Base-by-base conservation (phyloP, 1,140 invertebrate species). In the Hycleus phaleratus region DNA sequence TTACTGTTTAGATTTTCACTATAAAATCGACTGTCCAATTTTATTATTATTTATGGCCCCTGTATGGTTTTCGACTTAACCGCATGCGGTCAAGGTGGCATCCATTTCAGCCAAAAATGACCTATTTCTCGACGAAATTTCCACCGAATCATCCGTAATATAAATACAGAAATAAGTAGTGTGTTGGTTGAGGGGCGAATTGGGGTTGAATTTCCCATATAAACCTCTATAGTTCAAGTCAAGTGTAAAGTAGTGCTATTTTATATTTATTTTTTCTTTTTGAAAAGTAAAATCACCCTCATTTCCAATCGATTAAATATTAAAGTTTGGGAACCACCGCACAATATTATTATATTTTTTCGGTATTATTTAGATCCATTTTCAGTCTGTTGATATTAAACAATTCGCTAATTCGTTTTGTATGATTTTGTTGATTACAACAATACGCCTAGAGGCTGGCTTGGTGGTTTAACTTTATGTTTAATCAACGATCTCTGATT, bases 401-500 rank as follows among this genome's bases (percentile, higher is more conserved):
- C 51, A 53, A 53, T 53, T 32, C 26, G 26, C n/a, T 11, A 26
- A 49, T 38, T 49, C 24, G 32, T 32, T 32, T 4, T 32, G 18
- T 32, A 32, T 32, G 26, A 32, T 26, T 46, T 46, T 53, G 51
- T 53, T 53, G 51, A 53, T 53, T 53, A 38, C 51, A 53, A 53
- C 51, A 53, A 53, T 53, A 53, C 51, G 51, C 51, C 51, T 53
- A 53, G 47, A 49, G 55, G 40, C 52, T 50, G 54, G 57, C 50
- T 49, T 53, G 24, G 45, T 62, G 7, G 7, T 5, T 32, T 32
- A 32, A 32, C 7, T 32, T 7, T 32, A 32, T 32, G 4, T 5
- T 32, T 32, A 32, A 32, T 32, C 32, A 32, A 32, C 32, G 32
- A 32, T 32, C 7, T 32, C 32, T 32, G 32, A 7, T 5, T 32